Conservation (phyloP, 2,797 vertebrate genomes). For the Hydrophis major region DNA sequence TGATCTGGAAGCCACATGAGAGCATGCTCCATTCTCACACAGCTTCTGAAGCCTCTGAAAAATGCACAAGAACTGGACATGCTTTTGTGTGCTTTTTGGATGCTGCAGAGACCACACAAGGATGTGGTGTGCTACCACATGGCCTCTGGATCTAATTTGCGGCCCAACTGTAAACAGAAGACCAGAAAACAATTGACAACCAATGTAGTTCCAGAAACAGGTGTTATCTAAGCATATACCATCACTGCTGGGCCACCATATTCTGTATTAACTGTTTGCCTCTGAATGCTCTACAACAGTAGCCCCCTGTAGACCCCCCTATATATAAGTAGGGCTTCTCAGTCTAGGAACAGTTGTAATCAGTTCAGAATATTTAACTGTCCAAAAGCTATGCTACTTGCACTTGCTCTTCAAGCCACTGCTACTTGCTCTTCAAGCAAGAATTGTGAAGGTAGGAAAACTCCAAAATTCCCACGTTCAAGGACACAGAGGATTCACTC, state of each 20-base stretch:
- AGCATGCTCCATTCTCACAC: not conserved
- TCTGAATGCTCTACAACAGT: not conserved
- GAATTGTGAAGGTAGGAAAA: not conserved
- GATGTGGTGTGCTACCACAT: not conserved
- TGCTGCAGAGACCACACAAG: not conserved
- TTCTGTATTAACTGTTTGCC: not conserved
- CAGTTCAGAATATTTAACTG: not conserved
- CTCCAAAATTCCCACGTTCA: not conserved
- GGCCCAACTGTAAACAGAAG: not conserved
- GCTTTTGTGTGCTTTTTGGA: no score
- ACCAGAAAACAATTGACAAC: not conserved
- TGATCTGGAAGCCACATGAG: not conserved
- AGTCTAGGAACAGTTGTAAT: not conserved
- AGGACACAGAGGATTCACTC: not conserved
- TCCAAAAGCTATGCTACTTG: not conserved
- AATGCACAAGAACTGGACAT: not conserved
- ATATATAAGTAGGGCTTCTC: not conserved
- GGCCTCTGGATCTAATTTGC: not conserved
- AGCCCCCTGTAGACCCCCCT: not conserved
- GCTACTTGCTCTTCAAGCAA: not conserved
- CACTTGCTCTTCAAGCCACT: not conserved
- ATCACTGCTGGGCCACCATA: not conserved
- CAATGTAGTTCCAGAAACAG: not conserved
- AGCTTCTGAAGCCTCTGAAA: not conserved
- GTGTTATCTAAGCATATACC: not conserved